Evolutionary conservation across 2,888 invertebrate species (phyloP), one percentile per base, ranked within the genome.

Genomic region (Agonum fuliginosum): DNA sequence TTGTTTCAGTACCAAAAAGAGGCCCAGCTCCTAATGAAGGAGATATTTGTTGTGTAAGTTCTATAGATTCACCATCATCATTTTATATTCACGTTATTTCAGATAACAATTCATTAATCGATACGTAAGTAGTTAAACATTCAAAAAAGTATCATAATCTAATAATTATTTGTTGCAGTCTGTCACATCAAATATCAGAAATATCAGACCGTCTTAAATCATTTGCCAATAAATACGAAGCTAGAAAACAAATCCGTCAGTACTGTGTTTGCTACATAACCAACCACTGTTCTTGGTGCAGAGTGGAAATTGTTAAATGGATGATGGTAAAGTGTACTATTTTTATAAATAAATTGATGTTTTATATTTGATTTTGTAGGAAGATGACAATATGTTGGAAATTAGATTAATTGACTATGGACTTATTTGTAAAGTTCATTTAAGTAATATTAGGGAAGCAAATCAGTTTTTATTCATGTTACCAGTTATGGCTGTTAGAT

Each of bases 331-430:
- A 30, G 20, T 22, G 6, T 5, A 74, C 24, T 41, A 19, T 67
- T 41, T 37, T 4, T n/a, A n/a, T n/a, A n/a, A n/a, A n/a, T n/a
- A n/a, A n/a, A n/a, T n/a, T n/a, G n/a, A n/a, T n/a, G n/a, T n/a
- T n/a, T n/a, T n/a, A n/a, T 14, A n/a, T 73, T 58, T 58, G 4
- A 22, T 58, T 14, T 10, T 17, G 6, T 34, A 77, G 69, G 77
- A 77, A 10, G 65, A 77, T 41, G 70, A 54, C 1, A 12, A 70
- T 14, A 58, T 51, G 22, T 14, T 77, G 12, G 41, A 46, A 19
- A 70, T 77, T 10, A 67, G 34, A 27, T 54, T 77, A 27, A 51
- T 77, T 43, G 77, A 77, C 70, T 51, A 77, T 37, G 77, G 77
- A 1, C 17, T 37, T 37, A 58, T n/a, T 2, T 30, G 41, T 54